Conservation (phyloP, 2,113 vertebrate species). For the Chionomys nivalis region DNA sequence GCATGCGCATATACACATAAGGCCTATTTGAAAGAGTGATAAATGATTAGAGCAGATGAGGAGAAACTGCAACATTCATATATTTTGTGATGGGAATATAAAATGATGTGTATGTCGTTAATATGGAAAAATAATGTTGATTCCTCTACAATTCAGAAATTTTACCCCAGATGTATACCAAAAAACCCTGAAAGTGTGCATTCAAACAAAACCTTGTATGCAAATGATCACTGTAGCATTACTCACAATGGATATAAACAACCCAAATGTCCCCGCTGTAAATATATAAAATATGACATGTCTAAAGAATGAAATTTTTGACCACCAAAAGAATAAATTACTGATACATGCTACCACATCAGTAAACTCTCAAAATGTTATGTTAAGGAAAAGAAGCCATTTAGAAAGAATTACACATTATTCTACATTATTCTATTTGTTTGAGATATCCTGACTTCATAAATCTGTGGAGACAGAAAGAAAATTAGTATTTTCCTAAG, state of each 20-base stretch:
- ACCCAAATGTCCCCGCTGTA: background rate
- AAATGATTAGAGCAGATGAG: background rate
- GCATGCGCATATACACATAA: background rate
- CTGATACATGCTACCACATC: background rate
- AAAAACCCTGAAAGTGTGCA: background rate
- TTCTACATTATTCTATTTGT: constrained; percentile 13
- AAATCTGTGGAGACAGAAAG: constrained; percentile 30
- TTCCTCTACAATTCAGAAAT: background rate
- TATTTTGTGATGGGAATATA: background rate
- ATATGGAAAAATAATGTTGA: background rate
- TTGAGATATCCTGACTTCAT: constrained; percentile 6
- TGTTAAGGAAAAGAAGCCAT: constrained; percentile 33
- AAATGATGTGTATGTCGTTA: background rate
- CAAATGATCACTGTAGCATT: constrained; percentile 32
- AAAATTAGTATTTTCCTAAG: constrained; percentile 53
- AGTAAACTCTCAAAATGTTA: constrained; percentile 23
- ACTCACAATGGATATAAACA: background rate
- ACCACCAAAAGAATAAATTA: background rate
- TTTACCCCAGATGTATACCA: background rate
- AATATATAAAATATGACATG: constrained; percentile 1
- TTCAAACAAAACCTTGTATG: constrained; percentile 33
- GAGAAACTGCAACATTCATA: background rate
- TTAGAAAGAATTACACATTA: background rate
- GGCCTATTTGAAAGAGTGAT: background rate
- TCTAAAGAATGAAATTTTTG: background rate